Conservation (phyloP, 2,113 vertebrate genomes). For the Nipponia nippon region DNA sequence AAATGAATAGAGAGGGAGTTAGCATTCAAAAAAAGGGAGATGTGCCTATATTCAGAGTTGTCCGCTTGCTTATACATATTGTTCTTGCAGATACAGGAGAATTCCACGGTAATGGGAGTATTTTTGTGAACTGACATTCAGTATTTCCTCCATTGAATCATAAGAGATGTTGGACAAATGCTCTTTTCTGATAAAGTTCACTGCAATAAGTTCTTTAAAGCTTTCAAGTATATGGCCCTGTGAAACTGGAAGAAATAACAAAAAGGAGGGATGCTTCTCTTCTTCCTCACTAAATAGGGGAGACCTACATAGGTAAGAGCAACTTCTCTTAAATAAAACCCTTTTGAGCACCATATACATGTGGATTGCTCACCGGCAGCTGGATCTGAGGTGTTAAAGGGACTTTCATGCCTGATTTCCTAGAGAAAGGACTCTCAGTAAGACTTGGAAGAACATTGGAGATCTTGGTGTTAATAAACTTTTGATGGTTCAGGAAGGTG, state of each 20-base stretch:
- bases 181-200: not conserved
- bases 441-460: not conserved
- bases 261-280: not conserved
- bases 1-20: not conserved
- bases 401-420: not conserved
- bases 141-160: not conserved
- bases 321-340: not conserved
- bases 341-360: rapidly evolving
- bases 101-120: not conserved
- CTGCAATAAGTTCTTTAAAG: not conserved
- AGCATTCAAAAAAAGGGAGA: not conserved
- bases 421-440: not conserved
- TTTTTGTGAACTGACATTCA: not conserved
- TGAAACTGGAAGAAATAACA: not conserved
- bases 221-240: not conserved
- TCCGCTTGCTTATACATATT: not conserved
- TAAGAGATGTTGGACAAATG: not conserved
- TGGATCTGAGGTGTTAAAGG: not conserved
- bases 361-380: not conserved
- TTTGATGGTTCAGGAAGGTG: not conserved
- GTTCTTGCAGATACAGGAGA: not conserved
- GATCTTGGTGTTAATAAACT: not conserved
- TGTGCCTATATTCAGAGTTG: not conserved
- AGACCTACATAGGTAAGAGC: rapidly evolving
- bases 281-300: not conserved